Evolutionary conservation across 1,140 invertebrate species (phyloP), one percentile per base, ranked within the genome.

Genomic region (Zaprionus inermis): DNA sequence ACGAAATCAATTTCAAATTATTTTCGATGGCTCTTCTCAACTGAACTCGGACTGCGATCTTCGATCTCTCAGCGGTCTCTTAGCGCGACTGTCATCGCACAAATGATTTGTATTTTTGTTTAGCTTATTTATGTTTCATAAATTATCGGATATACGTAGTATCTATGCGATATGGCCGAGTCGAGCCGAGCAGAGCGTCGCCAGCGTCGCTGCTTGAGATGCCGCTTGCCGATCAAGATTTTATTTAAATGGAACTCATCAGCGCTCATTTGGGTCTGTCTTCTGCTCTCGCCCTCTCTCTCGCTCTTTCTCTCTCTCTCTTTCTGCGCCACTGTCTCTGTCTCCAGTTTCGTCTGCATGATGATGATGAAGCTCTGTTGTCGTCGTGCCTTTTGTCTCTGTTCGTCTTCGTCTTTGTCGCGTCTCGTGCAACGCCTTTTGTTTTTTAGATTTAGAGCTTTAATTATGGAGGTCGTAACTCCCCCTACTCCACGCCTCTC

Each of bases 21-120:
- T 24, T 55, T 65, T 65, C 54, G 28, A 66, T 72, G 63, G 54
- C 54, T 72, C 44, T 24, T 2, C 41, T 72, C 44, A 52, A 59
- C 12, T 22, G 22, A 28, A 28, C n/a, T n/a, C n/a, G 16, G 34
- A 38, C 24, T 30, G n/a, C 32, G 55, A 57, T 38, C 6, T 14
- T n/a, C n/a, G 36, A 38, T 38, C 36, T 38, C 6, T n/a, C 14
- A 38, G n/a, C 38, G 38, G 38, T 16, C n/a, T 44, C 38, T 16
- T n/a, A 44, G 38, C 38, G 67, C 72, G 59, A 76, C 77, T 79
- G 77, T 79, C 77, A 90, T 69, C 86, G 86, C 79, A 90, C 79
- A 90, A 90, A 90, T 90, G 86, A 90, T 90, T 90, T 90, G 86
- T 90, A 90, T 90, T 90, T 90, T 82, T 85, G 85, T 85, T 90